phyloP scores from a whole-genome alignment of 2,113 vertebrate genomes.

The Pachypanchax playfairii region DNA sequence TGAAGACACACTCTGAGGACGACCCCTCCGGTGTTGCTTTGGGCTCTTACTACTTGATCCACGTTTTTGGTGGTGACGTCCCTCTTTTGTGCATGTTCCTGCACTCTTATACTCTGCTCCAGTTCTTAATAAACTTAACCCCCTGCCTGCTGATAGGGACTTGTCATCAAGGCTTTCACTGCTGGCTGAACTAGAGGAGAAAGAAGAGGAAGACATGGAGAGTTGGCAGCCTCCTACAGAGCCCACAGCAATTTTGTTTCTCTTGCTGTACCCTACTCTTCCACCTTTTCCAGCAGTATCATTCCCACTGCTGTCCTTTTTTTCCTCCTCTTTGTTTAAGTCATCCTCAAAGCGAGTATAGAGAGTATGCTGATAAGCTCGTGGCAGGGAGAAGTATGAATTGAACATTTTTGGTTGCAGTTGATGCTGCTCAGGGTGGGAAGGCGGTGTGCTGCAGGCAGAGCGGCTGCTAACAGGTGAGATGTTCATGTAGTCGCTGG shows the following conservation, averaged over 20 bases:
- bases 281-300: conserved; percentile 58
- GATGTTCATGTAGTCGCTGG: conserved; percentile 85
- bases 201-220: conserved; percentile 84
- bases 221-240: conserved; percentile 66
- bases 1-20: conserved; percentile 70
- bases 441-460: conserved; percentile 75
- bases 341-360: conserved; percentile 75
- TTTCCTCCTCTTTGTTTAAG: conserved; percentile 71
- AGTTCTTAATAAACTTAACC: conserved; percentile 67
- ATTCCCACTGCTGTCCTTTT: conserved; percentile 57
- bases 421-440: conserved; percentile 76
- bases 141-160: conserved; percentile 67
- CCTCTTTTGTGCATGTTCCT: conserved; percentile 70
- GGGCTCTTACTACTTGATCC: conserved; percentile 68
- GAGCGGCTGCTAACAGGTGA: conserved; percentile 79
- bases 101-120: conserved; percentile 69
- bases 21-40: conserved; percentile 71
- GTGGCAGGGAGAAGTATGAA: conserved; percentile 79
- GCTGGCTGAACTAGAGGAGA: conserved; percentile 84
- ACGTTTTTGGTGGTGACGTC: conserved; percentile 70
- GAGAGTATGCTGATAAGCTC: conserved; percentile 79
- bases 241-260: conserved; percentile 69
- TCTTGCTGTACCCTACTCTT: conserved; percentile 68
- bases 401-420: conserved; percentile 79
- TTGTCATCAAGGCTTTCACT: conserved; percentile 86